Conservation (phyloP, 2,888 invertebrate species). For the Osmoderma eremita region DNA sequence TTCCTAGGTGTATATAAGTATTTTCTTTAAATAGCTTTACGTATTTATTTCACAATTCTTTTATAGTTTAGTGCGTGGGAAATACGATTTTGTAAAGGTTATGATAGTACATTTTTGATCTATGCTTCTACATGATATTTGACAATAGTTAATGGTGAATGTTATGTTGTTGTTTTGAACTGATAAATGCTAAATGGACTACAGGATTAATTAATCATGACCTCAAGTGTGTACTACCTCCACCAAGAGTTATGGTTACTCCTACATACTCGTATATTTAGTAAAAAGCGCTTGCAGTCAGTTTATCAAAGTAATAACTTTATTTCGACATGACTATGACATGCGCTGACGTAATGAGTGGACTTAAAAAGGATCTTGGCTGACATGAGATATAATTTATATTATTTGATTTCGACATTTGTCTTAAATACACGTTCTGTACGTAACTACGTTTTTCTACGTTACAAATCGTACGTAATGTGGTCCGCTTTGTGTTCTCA, state of each 20-base stretch:
- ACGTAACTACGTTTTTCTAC: neutral
- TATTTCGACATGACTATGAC: conserved; percentile 22
- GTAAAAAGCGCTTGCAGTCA: conserved; percentile 4
- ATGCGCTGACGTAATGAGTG: conserved; percentile 16
- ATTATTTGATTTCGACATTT: conserved; percentile 1
- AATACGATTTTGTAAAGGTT: no score
- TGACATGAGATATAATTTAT: conserved; percentile 15
- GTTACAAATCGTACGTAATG: neutral
- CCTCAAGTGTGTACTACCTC: no score
- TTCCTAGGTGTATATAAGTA: no score
- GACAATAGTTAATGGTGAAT: no score
- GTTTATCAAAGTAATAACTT: conserved; percentile 23
- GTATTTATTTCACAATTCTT: no score
- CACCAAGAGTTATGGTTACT: neutral
- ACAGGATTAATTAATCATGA: no score
- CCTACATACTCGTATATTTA: conserved; percentile 15
- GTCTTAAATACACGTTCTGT: neutral
- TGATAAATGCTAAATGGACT: no score
- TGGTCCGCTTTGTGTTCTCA: conserved; percentile 14
- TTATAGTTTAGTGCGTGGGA: no score
- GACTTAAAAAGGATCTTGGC: neutral
- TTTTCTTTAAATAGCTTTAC: no score
- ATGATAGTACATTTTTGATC: no score
- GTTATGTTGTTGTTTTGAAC: no score
- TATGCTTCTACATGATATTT: no score